These are phyloP conservation scores for Stictonetta naevosa DNA, from an alignment of 2,113 vertebrate genomes.

Conservation along the genomic window DNA sequence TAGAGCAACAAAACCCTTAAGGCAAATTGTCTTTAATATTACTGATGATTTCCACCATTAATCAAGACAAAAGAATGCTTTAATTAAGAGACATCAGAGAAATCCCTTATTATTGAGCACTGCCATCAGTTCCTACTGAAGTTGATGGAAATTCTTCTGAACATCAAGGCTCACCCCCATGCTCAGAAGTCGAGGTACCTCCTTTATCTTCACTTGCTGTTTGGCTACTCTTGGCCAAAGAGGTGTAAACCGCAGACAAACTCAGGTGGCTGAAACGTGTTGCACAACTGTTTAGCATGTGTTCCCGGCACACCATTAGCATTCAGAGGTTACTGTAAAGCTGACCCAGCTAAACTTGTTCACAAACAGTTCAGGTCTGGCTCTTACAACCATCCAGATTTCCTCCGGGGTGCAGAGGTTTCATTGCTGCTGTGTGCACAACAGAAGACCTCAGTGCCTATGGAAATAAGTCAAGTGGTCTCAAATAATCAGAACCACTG, in stretches of 20 bases:
- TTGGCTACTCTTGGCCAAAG: background rate
- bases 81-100: conserved; percentile 25
- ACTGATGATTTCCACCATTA: background rate
- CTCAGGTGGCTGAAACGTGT: rapidly evolving
- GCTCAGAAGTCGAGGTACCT: background rate
- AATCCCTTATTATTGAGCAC: background rate
- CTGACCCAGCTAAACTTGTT: background rate
- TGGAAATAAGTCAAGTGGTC: background rate
- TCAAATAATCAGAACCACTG: background rate
- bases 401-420: background rate
- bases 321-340: background rate
- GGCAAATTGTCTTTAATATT: background rate
- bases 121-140: background rate
- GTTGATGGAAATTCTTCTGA: background rate
- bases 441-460: rapidly evolving
- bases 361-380: background rate
- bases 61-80: conserved; percentile 19
- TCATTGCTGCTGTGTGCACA: background rate
- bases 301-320: background rate
- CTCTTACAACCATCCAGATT: background rate
- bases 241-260: background rate
- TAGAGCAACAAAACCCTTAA: background rate
- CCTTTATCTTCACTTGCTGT: background rate
- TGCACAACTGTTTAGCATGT: background rate
- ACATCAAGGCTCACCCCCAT: background rate